These are phyloP conservation scores for Agelaius phoeniceus DNA, from an alignment of 2,113 vertebrate genomes.

Conservation along the genomic window DNA sequence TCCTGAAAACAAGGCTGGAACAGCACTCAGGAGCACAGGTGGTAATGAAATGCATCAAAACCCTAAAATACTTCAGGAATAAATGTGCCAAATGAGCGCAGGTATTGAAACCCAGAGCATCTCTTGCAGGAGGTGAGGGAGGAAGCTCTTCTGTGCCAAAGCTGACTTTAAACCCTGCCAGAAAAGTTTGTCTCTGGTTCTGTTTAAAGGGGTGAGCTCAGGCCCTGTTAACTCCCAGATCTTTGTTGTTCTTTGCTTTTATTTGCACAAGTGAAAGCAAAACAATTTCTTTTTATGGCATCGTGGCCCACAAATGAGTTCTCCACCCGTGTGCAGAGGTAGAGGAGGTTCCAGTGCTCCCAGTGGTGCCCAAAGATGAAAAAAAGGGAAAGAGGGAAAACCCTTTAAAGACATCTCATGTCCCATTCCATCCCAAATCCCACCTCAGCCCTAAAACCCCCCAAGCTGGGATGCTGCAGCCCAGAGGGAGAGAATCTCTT, in stretches of 20 bases:
- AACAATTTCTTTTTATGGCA: not conserved
- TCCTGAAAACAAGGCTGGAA: not conserved
- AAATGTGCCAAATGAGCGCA: not conserved
- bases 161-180: not conserved
- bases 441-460: not conserved
- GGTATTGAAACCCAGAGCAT: not conserved
- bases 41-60: not conserved
- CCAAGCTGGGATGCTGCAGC: not conserved
- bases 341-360: not conserved
- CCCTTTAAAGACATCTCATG: not conserved
- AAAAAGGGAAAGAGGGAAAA: not conserved
- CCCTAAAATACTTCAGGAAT: not conserved
- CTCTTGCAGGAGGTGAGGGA: not conserved
- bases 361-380: not conserved
- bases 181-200: not conserved
- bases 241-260: not conserved
- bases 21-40: not conserved
- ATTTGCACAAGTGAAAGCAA: not conserved
- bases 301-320: not conserved
- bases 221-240: not conserved
- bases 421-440: not conserved
- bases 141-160: not conserved
- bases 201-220: not conserved
- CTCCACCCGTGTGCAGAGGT: not conserved
- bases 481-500: not conserved